Conservation (phyloP, 2,797 vertebrate species). For the Anguilla megastoma region DNA sequence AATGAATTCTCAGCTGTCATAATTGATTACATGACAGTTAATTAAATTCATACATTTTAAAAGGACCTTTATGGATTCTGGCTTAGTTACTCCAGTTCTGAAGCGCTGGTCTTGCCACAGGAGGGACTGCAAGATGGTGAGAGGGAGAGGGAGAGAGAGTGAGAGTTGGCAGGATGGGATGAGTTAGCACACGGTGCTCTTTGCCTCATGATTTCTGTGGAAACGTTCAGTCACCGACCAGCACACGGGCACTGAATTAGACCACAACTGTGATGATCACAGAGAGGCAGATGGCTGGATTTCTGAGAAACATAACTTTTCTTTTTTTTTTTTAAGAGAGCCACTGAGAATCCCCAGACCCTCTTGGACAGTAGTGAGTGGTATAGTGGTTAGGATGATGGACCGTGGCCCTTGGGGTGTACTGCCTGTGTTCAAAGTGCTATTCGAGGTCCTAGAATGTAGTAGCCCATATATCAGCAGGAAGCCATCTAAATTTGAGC, state of each 20-base stretch:
- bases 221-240: not conserved
- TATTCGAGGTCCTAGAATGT: no score
- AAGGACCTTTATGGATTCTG: not conserved
- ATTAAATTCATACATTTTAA: no score
- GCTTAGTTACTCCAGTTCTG: no score
- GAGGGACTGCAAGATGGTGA: no score
- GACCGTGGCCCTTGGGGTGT: not conserved
- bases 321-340: not conserved
- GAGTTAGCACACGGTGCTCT: not conserved
- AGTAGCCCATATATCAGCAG: not conserved
- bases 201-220: not conserved
- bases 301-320: not conserved
- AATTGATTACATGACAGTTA: no score
- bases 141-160: not conserved
- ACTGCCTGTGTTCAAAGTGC: no score
- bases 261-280: conserved; percentile 14
- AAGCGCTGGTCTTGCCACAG: no score
- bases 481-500: not conserved
- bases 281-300: not conserved
- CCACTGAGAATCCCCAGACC: not conserved
- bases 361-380: not conserved
- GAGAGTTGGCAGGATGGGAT: not conserved
- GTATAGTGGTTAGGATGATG: not conserved
- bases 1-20: not conserved
- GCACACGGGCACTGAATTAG: conserved; percentile 8